These are phyloP conservation scores for Lycaon pictus DNA, from an alignment of 2,113 vertebrate genomes.

Conservation along the genomic window DNA sequence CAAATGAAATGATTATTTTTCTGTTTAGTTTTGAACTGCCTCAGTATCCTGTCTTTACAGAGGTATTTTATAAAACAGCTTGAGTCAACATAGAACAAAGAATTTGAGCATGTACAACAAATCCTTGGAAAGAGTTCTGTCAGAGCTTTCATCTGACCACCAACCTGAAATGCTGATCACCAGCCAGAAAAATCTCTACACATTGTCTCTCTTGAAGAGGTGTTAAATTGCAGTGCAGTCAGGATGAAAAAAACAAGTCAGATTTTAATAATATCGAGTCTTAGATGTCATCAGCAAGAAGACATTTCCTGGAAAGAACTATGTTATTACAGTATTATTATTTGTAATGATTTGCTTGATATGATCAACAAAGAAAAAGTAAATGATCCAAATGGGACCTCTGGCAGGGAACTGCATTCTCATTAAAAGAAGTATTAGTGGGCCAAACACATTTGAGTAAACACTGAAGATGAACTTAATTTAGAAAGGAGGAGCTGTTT, in stretches of 20 bases:
- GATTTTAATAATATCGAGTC: constrained; percentile 65
- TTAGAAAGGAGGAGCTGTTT: constrained; percentile 3
- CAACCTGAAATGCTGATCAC: constrained; percentile 44
- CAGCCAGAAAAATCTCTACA: constrained; percentile 33
- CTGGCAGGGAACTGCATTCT: constrained; percentile 56
- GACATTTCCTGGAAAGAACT: constrained; percentile 72
- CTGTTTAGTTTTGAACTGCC: background rate
- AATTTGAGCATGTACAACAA: constrained; percentile 55
- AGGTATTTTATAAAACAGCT: constrained; percentile 63
- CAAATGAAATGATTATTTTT: background rate
- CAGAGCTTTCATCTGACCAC: constrained; percentile 55
- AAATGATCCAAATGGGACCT: constrained; percentile 76
- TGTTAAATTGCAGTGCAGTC: constrained; percentile 49
- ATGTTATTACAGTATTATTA: constrained; percentile 68
- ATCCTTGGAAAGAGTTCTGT: constrained; percentile 65
- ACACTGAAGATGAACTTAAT: constrained; percentile 45
- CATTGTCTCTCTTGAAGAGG: background rate
- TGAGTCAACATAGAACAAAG: constrained; percentile 51
- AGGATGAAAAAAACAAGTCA: constrained; percentile 31
- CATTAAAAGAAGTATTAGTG: constrained; percentile 38
- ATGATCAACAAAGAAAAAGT: constrained; percentile 65
- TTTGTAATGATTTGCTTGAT: constrained; percentile 77
- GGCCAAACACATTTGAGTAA: constrained; percentile 15
- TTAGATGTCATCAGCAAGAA: constrained; percentile 55
- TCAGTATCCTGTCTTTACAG: background rate